A percentile compares a stretch with the other conserved stretches of the same genome.
Conservation (phyloP, 1,140 invertebrate genomes). For the Lordiphosa stackelbergi region DNA sequence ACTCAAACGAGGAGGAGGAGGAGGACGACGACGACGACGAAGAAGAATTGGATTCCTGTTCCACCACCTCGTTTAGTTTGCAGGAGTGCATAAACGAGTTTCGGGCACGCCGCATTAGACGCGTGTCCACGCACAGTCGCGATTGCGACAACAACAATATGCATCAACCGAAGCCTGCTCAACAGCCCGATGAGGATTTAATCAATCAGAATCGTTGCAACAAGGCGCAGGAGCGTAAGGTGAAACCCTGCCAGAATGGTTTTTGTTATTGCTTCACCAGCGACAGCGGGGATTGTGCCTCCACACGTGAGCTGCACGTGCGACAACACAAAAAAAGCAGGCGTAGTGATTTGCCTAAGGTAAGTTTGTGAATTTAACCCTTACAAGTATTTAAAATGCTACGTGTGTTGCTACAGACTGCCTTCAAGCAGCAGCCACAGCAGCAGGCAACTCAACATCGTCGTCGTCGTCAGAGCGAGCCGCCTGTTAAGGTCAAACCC, state of each 20-base stretch:
- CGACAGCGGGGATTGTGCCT: constrained; percentile 70
- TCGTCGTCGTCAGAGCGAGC: constrained; percentile 16
- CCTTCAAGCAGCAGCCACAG: constrained; percentile 10
- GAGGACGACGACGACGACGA: constrained; percentile 41
- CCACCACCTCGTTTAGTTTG: constrained; percentile 66
- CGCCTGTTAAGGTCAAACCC: constrained; percentile 11
- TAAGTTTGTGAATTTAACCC: constrained; percentile 3
- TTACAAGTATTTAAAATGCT: neutral
- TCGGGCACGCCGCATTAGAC: constrained; percentile 58
- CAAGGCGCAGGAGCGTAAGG: constrained; percentile 66
- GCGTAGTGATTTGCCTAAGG: constrained; percentile 52
- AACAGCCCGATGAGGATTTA: constrained; percentile 53
- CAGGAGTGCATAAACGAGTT: constrained; percentile 76
- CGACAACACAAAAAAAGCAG: constrained; percentile 55
- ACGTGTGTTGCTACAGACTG: constrained; percentile 16
- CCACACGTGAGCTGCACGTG: constrained; percentile 64
- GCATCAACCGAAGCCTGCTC: constrained; percentile 2
- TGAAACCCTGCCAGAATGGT: constrained; percentile 69
- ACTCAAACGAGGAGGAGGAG: constrained; percentile 20
- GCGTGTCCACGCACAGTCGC: constrained; percentile 61
- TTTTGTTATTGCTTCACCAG: constrained; percentile 76
- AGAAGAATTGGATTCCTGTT: constrained; percentile 50
- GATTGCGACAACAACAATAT: constrained; percentile 40
- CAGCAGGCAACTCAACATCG: neutral
- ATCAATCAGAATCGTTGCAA: constrained; percentile 72